phyloP scores from a whole-genome alignment of 2,797 vertebrate species.

The Gephyroberyx darwinii region DNA sequence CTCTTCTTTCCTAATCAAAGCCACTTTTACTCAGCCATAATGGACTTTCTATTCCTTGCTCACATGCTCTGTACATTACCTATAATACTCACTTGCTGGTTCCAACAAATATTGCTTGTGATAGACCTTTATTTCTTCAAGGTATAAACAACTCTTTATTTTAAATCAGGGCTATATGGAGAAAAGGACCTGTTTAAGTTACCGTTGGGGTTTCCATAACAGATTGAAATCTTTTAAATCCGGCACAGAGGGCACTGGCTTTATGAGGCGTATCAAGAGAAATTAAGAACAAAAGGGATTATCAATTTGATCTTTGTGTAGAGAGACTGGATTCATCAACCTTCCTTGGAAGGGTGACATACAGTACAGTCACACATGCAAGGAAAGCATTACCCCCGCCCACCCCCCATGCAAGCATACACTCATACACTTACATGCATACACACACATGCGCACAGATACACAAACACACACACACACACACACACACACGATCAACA shows the following conservation, averaged over 20 bases:
- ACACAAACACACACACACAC: not conserved
- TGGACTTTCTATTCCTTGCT: slow-evolving; percentile 4
- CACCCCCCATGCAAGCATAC: not conserved
- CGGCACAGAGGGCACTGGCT: not conserved
- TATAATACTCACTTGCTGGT: not conserved
- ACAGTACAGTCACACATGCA: too few species aligned
- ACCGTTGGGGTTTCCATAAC: not conserved
- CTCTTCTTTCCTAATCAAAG: slow-evolving; percentile 47
- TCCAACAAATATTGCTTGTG: slow-evolving; percentile 8
- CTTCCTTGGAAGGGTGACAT: too few species aligned
- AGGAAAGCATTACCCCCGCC: not conserved
- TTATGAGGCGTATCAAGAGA: slow-evolving; percentile 5
- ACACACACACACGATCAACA: not conserved
- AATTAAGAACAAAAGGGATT: not conserved
- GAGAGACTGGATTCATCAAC: not conserved
- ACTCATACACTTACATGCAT: too few species aligned
- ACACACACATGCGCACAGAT: not conserved
- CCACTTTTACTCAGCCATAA: slow-evolving; percentile 21
- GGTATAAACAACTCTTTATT: not conserved
- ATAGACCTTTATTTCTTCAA: slow-evolving; percentile 3
- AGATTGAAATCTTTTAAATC: slow-evolving; percentile 30
- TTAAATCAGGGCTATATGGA: slow-evolving; percentile 2
- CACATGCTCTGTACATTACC: slow-evolving; percentile 4
- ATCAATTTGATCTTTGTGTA: not conserved
- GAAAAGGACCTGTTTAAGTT: not conserved